Percentiles rank a stretch among this genome's conserved stretches.
Conservation (phyloP, 2,888 invertebrate species). For the Phalera bucephala region DNA sequence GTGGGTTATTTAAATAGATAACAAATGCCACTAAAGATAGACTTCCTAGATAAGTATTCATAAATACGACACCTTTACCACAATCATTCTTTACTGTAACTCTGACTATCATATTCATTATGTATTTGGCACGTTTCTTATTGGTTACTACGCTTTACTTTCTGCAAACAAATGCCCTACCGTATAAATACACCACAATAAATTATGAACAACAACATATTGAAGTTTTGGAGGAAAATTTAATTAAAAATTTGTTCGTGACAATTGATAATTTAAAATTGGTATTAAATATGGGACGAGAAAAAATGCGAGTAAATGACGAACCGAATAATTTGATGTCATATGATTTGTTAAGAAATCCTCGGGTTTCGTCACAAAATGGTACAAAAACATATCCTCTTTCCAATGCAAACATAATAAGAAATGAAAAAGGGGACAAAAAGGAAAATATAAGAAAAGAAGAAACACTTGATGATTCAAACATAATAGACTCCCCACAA, state of each 20-base stretch:
- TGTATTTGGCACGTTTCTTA: conserved; percentile 3
- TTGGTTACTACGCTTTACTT: conserved; percentile 1
- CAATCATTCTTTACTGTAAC: conserved; percentile 1
- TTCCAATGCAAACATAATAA: neutral
- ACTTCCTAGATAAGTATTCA: conserved; percentile 12
- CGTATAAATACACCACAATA: conserved; percentile 4
- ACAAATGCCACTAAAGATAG: no score
- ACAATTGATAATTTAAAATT: conserved; percentile 39
- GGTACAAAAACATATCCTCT: neutral
- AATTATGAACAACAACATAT: conserved; percentile 15
- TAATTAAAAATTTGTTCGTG: conserved; percentile 34
- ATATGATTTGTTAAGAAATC: neutral
- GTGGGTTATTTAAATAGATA: no score
- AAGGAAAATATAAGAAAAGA: no score
- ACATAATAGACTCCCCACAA: no score
- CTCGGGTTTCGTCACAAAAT: neutral
- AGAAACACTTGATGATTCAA: no score
- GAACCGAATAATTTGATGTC: neutral
- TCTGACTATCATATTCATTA: conserved; percentile 4
- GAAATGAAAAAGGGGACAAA: neutral
- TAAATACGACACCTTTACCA: neutral
- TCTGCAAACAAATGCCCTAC: conserved; percentile 3
- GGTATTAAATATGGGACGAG: conserved; percentile 29
- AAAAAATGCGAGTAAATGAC: neutral
- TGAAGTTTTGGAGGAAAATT: conserved; percentile 28